Evolutionary conservation across 1,140 invertebrate species (phyloP), one percentile per base, ranked within the genome.

Genomic region (Pseudomyrmex dendroicus): DNA sequence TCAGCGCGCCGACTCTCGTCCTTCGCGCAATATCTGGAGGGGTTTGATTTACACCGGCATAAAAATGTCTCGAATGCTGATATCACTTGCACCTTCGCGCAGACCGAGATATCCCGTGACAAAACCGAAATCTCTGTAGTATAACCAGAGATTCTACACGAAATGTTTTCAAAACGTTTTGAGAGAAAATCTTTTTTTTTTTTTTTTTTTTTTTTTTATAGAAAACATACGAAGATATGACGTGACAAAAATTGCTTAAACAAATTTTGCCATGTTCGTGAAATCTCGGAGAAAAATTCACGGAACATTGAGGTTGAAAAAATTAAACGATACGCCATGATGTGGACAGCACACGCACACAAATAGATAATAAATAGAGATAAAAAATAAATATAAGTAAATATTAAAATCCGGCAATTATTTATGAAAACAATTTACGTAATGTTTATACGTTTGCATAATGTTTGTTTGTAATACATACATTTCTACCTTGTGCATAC

Each of bases 21-120:
- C 66, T 80, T 72, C 54, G 59, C 70, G 84, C 88, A 91, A 93
- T 94, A 94, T 94, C 93, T 92, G 91, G 87, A 89, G 86, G 48
- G 70, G 57, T 76, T 88, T 94, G 93, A 94, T 94, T 94, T 94
- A 94, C 92, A 91, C 90, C 84, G 86, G 91, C 82, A 92, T 93
- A 93, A 94, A 90, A 94, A 94, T 89, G 89, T 93, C 90, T 46
- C 56, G 52, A 12, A 52, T 52, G 73, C 80, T 73, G 84, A 88
- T 88, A 87, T 78, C 87, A 78, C 78, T 76, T 87, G 48, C 9
- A 44, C 70, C 54, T 82, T 63, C 22, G 15, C 25, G n/a, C n/a
- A 48, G 12, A 17, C 57, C 46, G 44, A 50, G 57, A 50, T 63
- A 73, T 15, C 35, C 25, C 63, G 73, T 59, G 44, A 72, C n/a